Evolutionary conservation across 35 echinoderm and acorn worm species (phyloP), one percentile per base, ranked within the genome.

Genomic region (Patiria miniata): DNA sequence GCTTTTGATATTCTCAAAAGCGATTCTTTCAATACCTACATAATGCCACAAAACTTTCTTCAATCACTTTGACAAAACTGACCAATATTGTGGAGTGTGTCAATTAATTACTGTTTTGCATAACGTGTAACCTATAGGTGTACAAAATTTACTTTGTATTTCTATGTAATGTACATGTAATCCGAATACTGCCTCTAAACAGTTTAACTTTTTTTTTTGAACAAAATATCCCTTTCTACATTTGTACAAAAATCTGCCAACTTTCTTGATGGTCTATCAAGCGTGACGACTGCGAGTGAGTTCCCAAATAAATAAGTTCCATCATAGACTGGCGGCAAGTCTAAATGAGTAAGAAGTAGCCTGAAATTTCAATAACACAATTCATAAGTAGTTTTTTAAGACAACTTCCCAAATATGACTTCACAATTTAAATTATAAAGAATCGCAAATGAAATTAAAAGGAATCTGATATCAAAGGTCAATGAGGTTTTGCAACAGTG

Each of bases 111-210:
- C 65, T 36, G 8, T 14, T 73, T 73, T 73, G 65, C 65, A 73
- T 73, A 73, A 32, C 34, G 2, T 32, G 34, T 36, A 73, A 36
- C 23, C 2, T 0, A 61, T 7, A 73, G 65, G 65, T 73, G 65
- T 73, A 73, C 26, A 73, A 73, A 73, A 73, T 32, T 73, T 73
- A 73, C 65, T 73, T 73, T 30, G 8, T 73, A 73, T 69, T 69
- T 69, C 26, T 69, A 69, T 60, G 17, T 73, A 73, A 26, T 32
- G 0, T 73, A 2, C 15, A 32, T 36, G 8, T 6, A 47, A 47
- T 34, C 61, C 26, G 65, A 36, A 73, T 73, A 36, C 65, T 32
- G 0, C 0, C 7, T 73, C 34, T 34, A 73, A 34, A 18, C 28
- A 18, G 57, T 26, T 60, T 21, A 60, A 1, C 2, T 34, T 73